A percentile compares a stretch with the other conserved stretches of the same genome.
phyloP scores from a whole-genome alignment of 2,113 vertebrate genomes.

The Andinoacara biseriatus region DNA sequence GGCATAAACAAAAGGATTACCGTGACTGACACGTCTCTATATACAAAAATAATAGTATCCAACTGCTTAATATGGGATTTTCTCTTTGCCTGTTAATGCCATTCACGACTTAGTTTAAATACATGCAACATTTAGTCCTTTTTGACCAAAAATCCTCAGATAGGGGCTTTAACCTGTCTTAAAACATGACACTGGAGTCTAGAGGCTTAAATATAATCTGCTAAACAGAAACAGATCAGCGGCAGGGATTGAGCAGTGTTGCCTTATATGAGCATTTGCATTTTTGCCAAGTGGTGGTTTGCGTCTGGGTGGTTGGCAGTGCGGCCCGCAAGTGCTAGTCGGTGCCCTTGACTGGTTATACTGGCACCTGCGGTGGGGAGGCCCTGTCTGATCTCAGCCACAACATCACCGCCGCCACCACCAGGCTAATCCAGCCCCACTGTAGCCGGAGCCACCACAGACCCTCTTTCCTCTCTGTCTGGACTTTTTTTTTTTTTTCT shows the following conservation, averaged over 20 bases:
- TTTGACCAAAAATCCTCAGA: constrained; percentile 21
- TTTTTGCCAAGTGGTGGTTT: constrained; percentile 55
- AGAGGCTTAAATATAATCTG: constrained; percentile 48
- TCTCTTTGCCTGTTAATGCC: constrained; percentile 35
- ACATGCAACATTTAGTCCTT: constrained; percentile 5
- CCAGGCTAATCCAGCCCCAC: constrained; percentile 13
- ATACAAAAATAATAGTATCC: constrained; percentile 35
- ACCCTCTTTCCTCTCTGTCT: constrained; percentile 39
- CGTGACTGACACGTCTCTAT: constrained; percentile 13
- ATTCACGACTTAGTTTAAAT: constrained; percentile 51
- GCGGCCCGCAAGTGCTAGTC: neutral
- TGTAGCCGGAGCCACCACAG: constrained; percentile 59
- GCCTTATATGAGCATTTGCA: constrained; percentile 44
- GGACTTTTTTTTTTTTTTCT: constrained; percentile 19
- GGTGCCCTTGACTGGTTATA: constrained; percentile 58
- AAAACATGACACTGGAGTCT: constrained; percentile 41
- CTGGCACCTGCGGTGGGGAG: constrained; percentile 70
- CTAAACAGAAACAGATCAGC: constrained; percentile 65
- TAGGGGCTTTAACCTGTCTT: constrained; percentile 36
- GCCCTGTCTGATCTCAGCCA: constrained; percentile 57
- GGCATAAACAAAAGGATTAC: constrained; percentile 40
- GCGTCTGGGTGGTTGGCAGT: constrained; percentile 39
- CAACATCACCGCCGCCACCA: constrained; percentile 58
- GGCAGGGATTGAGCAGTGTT: constrained; percentile 39
- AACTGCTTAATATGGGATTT: constrained; percentile 44